phyloP scores from a whole-genome alignment of 64 coral and sea anemone species.

The Montipora cactus region DNA sequence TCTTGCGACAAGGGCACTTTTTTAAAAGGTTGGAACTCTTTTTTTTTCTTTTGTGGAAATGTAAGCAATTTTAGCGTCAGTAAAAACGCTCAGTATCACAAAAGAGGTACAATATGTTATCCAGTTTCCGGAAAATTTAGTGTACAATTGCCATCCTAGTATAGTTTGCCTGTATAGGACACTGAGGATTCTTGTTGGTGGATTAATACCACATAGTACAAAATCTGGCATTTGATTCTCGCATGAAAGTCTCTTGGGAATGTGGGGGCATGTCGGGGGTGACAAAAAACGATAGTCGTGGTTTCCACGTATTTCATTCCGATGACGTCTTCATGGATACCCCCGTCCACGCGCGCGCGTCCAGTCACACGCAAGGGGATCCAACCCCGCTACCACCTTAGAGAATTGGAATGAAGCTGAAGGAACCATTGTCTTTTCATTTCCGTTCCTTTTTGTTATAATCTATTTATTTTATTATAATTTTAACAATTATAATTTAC shows the following conservation, averaged over 20 bases:
- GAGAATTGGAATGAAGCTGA: neutral
- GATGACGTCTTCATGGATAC: neutral
- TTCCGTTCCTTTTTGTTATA: no score
- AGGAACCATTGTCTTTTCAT: no score
- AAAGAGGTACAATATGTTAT: neutral
- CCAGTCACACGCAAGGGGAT: neutral
- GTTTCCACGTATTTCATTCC: neutral
- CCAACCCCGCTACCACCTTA: neutral
- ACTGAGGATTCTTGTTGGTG: neutral
- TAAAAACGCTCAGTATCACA: neutral
- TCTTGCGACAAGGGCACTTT: neutral
- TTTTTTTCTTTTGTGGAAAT: neutral
- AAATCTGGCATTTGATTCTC: neutral
- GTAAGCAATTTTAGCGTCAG: neutral
- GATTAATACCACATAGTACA: neutral
- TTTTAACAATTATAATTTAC: no score
- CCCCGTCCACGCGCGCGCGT: neutral
- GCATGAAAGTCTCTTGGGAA: neutral
- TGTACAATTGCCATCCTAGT: neutral
- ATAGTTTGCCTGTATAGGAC: neutral
- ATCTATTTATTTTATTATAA: no score
- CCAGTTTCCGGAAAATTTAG: neutral
- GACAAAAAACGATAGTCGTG: neutral
- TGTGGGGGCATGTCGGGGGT: neutral
- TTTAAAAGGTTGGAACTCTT: neutral